A percentile compares a stretch with the other conserved stretches of the same genome.
Evolutionary conservation across 2,113 vertebrate genomes (phyloP).

Genomic region (Chamaea fasciata): DNA sequence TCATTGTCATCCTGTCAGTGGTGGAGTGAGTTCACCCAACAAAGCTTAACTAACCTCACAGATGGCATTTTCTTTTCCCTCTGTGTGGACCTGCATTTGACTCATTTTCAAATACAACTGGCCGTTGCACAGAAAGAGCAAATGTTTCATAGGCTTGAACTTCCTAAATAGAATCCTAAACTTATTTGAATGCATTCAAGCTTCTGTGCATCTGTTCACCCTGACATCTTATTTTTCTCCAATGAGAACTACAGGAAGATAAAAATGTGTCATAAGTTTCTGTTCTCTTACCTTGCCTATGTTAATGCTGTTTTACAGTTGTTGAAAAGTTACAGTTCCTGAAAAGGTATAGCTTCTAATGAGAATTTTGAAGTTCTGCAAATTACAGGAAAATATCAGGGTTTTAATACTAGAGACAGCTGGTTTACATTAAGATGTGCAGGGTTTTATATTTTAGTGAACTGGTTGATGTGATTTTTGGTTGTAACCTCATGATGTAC

Average conservation of each 20-base stretch:
- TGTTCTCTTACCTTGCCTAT: not conserved
- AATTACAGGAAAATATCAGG: not conserved
- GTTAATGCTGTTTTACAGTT: not conserved
- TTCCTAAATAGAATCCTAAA: not conserved
- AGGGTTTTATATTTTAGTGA: not conserved
- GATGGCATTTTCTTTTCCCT: not conserved
- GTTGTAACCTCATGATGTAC: not conserved
- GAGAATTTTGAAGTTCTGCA: not conserved
- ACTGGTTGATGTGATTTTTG: not conserved
- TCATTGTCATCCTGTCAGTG: slow-evolving; percentile 40
- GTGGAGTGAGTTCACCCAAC: not conserved
- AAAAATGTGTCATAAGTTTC: not conserved
- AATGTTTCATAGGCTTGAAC: not conserved
- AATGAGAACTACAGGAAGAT: not conserved
- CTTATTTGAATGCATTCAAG: not conserved
- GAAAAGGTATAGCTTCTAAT: not conserved
- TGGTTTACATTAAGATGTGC: not conserved
- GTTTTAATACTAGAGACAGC: not conserved
- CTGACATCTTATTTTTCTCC: not conserved
- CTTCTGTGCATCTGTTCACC: not conserved
- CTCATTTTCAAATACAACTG: slow-evolving; percentile 5
- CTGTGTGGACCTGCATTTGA: not conserved
- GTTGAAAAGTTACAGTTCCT: not conserved
- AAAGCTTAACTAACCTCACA: slow-evolving; percentile 35
- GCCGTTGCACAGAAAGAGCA: not conserved